Base-by-base conservation (phyloP, 2,888 invertebrate species). In the Thereva unica region DNA sequence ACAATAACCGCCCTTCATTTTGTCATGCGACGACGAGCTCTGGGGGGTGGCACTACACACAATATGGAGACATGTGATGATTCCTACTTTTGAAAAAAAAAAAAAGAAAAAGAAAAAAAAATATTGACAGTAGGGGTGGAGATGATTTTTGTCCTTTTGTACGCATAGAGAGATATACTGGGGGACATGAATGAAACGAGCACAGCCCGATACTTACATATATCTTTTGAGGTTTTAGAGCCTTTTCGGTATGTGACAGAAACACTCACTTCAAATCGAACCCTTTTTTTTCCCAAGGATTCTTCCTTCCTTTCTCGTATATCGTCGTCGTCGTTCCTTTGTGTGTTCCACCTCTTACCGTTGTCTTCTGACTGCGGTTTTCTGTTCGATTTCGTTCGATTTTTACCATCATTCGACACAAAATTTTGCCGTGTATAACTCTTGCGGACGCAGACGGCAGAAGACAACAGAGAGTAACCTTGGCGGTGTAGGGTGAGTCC, bases 11-110 rank as follows among this genome's bases (percentile, higher is more conserved):
- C 38, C 34, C 56, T 56, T 42, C 35, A 44, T 44, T 35, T 42
- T 41, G 40, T 12, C 42, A 55, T 55, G 23, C 23, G 23, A 55
- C 34, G 41, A 9, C 12, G 42, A 23, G 23, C 42, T 42, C 37
- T 10, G 37, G 6, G 44, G 44, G 44, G 35, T 44, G 56, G 44
- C 12, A 34, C 44, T 56, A 68, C 52, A 41, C 54, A 34, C 41
- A 42, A 52, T 54, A 44, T 44, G 45, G 57, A 64, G 41, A 64
- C 68, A 68, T 68, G 57, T 64, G 68, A 59, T 57, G 49, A 52
- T 59, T 45, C 53, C 50, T 7, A 5, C 34, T 40, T 40, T 12
- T 42, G 23, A 23, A 23, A 23, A 23, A 23, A 23, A 23, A 23
- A 23, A 23, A 23, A 23, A 23, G 2, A 23, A 23, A 23, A 23